Evolutionary conservation across 2,113 vertebrate genomes (phyloP).

Genomic region (Dromiciops gliroides): DNA sequence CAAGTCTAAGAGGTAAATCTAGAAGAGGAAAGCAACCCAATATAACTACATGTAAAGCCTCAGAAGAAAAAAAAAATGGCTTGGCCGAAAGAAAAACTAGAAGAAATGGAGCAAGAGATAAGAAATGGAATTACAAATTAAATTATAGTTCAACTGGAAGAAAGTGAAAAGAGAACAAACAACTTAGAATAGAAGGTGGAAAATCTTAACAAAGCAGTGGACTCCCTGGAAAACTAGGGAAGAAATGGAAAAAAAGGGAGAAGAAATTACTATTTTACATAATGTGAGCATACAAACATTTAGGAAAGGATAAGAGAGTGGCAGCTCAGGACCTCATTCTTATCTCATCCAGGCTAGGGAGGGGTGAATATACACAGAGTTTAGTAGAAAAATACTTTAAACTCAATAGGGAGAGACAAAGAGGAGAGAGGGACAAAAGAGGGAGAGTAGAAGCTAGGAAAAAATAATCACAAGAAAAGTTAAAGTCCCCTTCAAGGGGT

Average conservation of each 20-base stretch:
- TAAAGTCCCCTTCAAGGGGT: neutral
- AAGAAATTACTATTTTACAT: neutral
- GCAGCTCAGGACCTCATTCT: neutral
- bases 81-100: neutral
- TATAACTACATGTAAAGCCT: neutral
- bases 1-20: neutral
- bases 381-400: neutral
- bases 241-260: neutral
- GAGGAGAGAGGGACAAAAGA: too few species aligned
- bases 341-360: neutral
- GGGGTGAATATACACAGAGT: too few species aligned
- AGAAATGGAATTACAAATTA: neutral
- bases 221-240: neutral
- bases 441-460: too few species aligned
- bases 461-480: too few species aligned
- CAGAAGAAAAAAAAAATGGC: neutral
- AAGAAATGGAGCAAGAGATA: neutral
- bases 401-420: too few species aligned
- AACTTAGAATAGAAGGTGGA: neutral
- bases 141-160: neutral
- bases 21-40: neutral
- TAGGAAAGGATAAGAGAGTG: neutral
- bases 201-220: neutral
- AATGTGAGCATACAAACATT: neutral
- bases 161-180: neutral